Conservation (phyloP, 92 coral and sea anemone genomes). For the Phenganax marumi region DNA sequence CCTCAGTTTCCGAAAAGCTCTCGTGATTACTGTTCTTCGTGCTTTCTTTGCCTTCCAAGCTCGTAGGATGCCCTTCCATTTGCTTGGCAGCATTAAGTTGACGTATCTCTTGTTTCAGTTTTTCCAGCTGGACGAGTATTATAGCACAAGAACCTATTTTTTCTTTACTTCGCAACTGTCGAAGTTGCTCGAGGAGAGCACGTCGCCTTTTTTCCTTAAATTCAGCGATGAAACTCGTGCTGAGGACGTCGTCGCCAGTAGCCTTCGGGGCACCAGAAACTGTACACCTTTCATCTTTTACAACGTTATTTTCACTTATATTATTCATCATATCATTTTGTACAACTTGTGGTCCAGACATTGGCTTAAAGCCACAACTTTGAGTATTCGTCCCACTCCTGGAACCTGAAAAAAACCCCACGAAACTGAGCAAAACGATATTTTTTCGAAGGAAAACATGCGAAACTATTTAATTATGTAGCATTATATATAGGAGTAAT, state of each 20-base stretch:
- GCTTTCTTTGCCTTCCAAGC: background rate
- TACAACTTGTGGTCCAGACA: background rate
- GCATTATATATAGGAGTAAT: too few relatives aligned
- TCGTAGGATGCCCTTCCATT: background rate
- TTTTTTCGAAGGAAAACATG: background rate
- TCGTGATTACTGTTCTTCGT: background rate
- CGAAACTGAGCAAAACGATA: background rate
- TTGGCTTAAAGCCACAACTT: background rate
- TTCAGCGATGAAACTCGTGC: background rate
- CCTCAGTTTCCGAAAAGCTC: background rate
- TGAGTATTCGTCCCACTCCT: background rate
- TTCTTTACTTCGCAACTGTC: background rate
- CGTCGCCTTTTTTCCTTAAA: slow-evolving; percentile 12
- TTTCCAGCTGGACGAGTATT: background rate
- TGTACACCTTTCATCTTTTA: background rate
- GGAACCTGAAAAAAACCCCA: background rate
- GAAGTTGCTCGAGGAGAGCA: background rate
- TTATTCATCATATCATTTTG: background rate
- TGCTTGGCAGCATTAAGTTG: background rate
- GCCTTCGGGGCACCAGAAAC: background rate
- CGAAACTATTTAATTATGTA: background rate
- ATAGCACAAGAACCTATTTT: background rate
- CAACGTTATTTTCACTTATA: background rate
- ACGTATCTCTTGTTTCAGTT: background rate
- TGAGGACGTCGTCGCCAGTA: background rate